Base-by-base conservation (phyloP, 2,797 vertebrate species). In the Acrocephalus scirpaceus region DNA sequence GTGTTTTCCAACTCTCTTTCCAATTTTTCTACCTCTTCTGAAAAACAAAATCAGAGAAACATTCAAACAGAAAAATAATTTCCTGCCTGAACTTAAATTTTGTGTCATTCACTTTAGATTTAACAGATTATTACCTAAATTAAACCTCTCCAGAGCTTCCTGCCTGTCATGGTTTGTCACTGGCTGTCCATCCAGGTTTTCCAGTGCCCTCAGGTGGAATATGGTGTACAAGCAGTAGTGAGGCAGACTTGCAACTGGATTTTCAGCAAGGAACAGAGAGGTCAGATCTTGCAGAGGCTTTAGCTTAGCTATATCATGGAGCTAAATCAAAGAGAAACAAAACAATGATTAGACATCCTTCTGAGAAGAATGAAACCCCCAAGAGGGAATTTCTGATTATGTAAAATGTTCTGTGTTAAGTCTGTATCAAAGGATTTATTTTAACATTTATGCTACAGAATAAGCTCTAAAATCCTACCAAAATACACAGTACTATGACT, bases 1-100 rank as follows among this genome's bases (percentile, higher is more conserved):
- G 96, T 97, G 53, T 97, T 96, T 67, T 98, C 98, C 84, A 98
- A 75, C 50, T 98, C 98, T 84, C 91, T 97, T 89, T 99, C 98
- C 42, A 99, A 95, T 93, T 98, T 98, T 94, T 98, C 98, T 87
- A 98, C 36, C 96, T 99, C 98, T 94, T 98, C 98, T 99, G 92
- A 44, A 94, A 95, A 94, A 54, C 16, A 71, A 93, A 90, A 90
- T 9, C 76, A 66, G 9, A 53, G 71, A 88, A 57, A 91, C 3
- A 42, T 47, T 36, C 18, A 42, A 45, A 69, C 13, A n/a, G 26
- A 44, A 80, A 42, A 67, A 88, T 13, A 3, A 78, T 56, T 66
- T 48, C 65, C 23, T 60, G 29, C 36, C 36, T 44, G 32, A 73
- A 73, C 10, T 54, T 69, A 7, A 22, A 17, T 53, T 48, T 56